These are phyloP conservation scores for Pavo muticus DNA, from an alignment of 2,113 vertebrate genomes.

Conservation along the genomic window DNA sequence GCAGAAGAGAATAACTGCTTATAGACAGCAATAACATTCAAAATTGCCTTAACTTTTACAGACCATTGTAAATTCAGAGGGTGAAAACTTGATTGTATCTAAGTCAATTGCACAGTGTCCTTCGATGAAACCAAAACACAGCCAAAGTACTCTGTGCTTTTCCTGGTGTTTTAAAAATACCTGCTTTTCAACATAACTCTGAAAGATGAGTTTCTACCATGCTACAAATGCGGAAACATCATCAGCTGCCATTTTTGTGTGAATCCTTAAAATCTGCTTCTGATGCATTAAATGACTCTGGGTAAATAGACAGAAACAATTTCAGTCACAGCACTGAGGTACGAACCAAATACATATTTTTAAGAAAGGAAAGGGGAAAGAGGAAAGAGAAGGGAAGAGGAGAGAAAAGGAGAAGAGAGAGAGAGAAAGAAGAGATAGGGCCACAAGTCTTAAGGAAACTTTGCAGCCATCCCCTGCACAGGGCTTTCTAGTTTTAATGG, in stretches of 20 bases:
- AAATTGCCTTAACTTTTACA: conserved; percentile 48
- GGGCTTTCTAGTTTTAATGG: conserved; percentile 31
- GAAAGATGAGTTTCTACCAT: neutral
- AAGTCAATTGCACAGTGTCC: neutral
- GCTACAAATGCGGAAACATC: neutral
- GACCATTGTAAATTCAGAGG: conserved; percentile 6
- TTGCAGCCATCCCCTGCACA: neutral
- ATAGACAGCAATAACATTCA: conserved; percentile 49
- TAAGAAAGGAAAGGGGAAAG: too few relatives aligned
- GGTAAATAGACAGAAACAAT: neutral
- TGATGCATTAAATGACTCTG: neutral
- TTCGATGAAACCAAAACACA: conserved; percentile 12
- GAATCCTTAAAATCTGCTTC: neutral
- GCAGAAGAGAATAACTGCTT: conserved; percentile 54
- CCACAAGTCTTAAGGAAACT: neutral
- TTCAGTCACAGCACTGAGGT: neutral
- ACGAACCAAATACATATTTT: neutral
- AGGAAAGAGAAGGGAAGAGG: neutral
- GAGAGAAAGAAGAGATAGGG: neutral
- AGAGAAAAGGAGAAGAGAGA: neutral
- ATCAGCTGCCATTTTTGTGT: neutral
- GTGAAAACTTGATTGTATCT: neutral
- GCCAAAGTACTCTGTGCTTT: neutral
- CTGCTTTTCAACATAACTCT: neutral
- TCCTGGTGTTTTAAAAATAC: neutral